Base-by-base conservation (phyloP, 2,888 invertebrate species). In the Criorhina ranunculi region DNA sequence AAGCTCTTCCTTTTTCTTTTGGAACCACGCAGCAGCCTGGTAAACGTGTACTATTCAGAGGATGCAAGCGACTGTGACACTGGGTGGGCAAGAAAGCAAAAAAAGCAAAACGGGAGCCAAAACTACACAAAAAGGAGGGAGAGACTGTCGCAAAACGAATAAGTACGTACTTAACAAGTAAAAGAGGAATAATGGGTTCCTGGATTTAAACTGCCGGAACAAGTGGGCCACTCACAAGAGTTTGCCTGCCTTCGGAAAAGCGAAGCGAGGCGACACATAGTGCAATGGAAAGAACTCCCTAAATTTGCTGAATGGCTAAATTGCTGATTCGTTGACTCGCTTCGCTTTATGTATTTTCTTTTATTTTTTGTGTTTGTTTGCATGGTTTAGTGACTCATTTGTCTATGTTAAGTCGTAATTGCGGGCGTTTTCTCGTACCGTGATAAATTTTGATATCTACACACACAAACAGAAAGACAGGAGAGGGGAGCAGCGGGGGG, bases 371-470 rank as follows among this genome's bases (percentile, higher is more conserved):
- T 33, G 5, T 44, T 31, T 62, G 37, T 57, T 55, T 62, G 42
- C 76, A 57, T 70, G 57, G 70, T 77, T 55, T 53, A 66, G 70
- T 66, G 46, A 33, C 77, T 60, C 72, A 67, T 62, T 73, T 78
- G 67, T 60, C 82, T 78, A 76, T 82, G 70, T 77, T 77, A 73
- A 78, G 55, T 73, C 24, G 77, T 78, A 78, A 83, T 73, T 83
- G 78, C 55, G 66, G 73, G 73, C 67, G 46, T 62, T 78, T 78
- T 78, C 46, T 49, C 24, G 60, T 40, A 55, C n/a, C n/a, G 37
- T 46, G 46, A 78, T 67, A 72, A 78, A 72, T 72, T 67, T 55
- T 67, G 37, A 62, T 72, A 78, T 55, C 59, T 44, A 19, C 9
- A 29, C 67, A 29, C 7, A n/a, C n/a, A n/a, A n/a, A n/a, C n/a